A percentile compares a stretch with the other conserved stretches of the same genome.
Conservation (phyloP, 2,113 vertebrate species). For the Python bivittatus region DNA sequence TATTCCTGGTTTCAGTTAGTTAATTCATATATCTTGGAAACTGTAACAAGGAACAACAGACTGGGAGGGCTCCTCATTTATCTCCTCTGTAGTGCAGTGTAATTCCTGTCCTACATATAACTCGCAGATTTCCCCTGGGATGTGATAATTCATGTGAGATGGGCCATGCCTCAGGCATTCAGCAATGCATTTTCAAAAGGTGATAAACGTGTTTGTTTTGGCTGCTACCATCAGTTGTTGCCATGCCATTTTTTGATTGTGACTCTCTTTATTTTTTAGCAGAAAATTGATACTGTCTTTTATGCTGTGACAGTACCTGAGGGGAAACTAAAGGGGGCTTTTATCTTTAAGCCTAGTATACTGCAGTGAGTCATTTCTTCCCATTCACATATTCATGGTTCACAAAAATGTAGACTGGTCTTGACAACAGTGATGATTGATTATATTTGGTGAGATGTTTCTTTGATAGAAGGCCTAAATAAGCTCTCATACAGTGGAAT, state of each 20-base stretch:
- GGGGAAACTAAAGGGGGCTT: not conserved
- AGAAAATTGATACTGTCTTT: not conserved
- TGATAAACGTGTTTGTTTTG: not conserved
- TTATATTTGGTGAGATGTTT: not conserved
- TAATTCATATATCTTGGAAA: not conserved
- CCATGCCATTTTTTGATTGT: not conserved
- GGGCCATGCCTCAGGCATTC: not conserved
- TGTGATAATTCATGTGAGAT: not conserved
- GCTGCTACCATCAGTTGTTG: not conserved
- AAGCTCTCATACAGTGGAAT: not conserved
- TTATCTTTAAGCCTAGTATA: not conserved
- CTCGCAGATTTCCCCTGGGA: not conserved
- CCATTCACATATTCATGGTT: not conserved
- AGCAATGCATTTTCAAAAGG: not conserved
- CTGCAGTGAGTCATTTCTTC: not conserved
- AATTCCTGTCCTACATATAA: not conserved
- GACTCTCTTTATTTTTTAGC: not conserved
- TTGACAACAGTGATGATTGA: not conserved
- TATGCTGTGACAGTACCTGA: not conserved
- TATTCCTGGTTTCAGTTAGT: not conserved
- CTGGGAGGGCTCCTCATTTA: not conserved
- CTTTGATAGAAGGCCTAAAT: not conserved
- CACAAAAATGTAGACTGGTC: not conserved
- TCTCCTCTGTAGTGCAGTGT: not conserved
- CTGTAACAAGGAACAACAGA: not conserved